A percentile compares a stretch with the other conserved stretches of the same genome.
Conservation (phyloP, 2,888 invertebrate genomes). For the Pheosia tremula region DNA sequence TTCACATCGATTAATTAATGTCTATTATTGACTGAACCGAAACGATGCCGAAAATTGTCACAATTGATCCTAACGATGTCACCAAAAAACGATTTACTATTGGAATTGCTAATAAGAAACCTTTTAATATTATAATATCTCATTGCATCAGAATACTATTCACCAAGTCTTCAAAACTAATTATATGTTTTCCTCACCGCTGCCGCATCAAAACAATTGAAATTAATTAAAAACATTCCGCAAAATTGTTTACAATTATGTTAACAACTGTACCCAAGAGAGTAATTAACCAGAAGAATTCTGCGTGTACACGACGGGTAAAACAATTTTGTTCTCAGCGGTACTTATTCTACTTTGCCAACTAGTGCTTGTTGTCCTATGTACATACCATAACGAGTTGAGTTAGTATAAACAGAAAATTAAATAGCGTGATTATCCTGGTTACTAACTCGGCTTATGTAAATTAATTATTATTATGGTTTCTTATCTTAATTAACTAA, state of each 20-base stretch:
- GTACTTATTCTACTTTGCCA: slow-evolving; percentile 17
- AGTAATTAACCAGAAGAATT: slow-evolving; percentile 24
- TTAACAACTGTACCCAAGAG: slow-evolving; percentile 19
- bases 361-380: slow-evolving; percentile 3
- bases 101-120: too few species aligned
- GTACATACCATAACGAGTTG: too few species aligned
- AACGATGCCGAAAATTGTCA: too few species aligned
- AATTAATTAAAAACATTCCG: slow-evolving; percentile 28
- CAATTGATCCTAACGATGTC: too few species aligned
- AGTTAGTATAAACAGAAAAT: too few species aligned
- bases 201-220: neutral
- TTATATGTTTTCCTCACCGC: neutral
- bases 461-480: too few species aligned
- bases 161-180: neutral
- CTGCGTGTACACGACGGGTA: slow-evolving; percentile 9
- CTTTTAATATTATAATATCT: too few species aligned
- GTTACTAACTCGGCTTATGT: too few species aligned
- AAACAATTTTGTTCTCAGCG: slow-evolving; percentile 23
- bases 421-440: too few species aligned
- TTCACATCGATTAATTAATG: neutral
- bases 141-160: neutral
- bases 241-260: slow-evolving; percentile 32
- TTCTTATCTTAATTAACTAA: too few species aligned
- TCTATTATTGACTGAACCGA: too few species aligned
- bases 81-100: too few species aligned